Percentiles rank a stretch among this genome's conserved stretches.
phyloP scores from a whole-genome alignment of 2,888 invertebrate species.

The Nesidiocoris tenuis region DNA sequence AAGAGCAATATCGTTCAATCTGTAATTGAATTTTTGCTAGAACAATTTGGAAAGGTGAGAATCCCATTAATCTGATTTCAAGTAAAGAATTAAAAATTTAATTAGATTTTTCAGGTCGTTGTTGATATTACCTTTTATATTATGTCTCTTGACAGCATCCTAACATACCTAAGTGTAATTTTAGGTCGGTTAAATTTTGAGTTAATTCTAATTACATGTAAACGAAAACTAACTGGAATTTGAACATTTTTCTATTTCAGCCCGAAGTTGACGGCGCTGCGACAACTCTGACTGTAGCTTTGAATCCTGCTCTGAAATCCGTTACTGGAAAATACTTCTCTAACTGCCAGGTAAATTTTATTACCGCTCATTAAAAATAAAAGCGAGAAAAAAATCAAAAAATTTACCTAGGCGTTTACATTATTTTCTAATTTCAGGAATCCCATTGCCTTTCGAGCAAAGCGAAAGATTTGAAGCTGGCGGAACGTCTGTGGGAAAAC shows the following conservation, averaged over 20 bases:
- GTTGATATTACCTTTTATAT: too few species aligned
- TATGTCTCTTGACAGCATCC: too few species aligned
- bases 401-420: too few species aligned
- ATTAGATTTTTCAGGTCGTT: too few species aligned
- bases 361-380: too few species aligned
- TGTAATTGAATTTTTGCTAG: background rate
- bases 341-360: slow-evolving; percentile 31
- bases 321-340: slow-evolving; percentile 37
- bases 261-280: slow-evolving; percentile 35
- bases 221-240: background rate
- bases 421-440: too few species aligned
- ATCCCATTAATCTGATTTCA: background rate
- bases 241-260: background rate
- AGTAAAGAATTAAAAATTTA: too few species aligned
- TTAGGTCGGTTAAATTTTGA: background rate
- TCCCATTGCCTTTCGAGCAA: slow-evolving; percentile 28
- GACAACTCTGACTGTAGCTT: slow-evolving; percentile 28
- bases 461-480: slow-evolving; percentile 23
- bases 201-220: background rate
- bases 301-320: slow-evolving; percentile 25
- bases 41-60: slow-evolving; percentile 35
- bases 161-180: too few species aligned
- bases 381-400: too few species aligned
- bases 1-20: slow-evolving; percentile 8
- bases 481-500: slow-evolving; percentile 30